These are phyloP conservation scores for Drosophila lini DNA, from an alignment of 1,140 invertebrate species.

Conservation along the genomic window DNA sequence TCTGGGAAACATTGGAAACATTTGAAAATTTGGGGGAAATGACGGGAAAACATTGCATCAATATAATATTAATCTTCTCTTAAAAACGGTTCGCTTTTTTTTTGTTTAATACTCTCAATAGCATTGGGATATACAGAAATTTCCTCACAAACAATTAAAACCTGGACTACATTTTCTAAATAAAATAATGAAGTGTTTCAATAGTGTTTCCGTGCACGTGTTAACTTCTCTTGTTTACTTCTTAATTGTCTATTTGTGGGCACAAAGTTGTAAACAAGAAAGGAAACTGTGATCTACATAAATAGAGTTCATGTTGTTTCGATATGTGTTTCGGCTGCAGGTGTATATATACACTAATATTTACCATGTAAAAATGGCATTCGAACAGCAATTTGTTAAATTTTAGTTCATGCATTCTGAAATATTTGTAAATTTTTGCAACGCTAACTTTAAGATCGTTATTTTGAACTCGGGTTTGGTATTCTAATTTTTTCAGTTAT, in stretches of 20 bases:
- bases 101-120: too few relatives aligned
- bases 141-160: constrained; percentile 13
- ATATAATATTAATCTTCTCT: neutral
- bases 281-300: constrained; percentile 15
- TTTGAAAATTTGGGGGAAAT: neutral
- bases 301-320: neutral
- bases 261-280: constrained; percentile 18
- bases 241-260: constrained; percentile 45
- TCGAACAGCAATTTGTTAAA: neutral
- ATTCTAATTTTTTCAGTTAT: too few relatives aligned
- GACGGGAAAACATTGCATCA: neutral
- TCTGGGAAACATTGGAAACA: neutral
- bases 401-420: neutral
- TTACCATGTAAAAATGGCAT: neutral
- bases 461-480: too few relatives aligned
- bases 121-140: neutral
- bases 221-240: constrained; percentile 40
- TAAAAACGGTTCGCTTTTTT: neutral
- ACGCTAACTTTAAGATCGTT: neutral
- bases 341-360: neutral
- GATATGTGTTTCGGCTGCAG: neutral
- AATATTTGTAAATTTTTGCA: neutral
- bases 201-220: constrained; percentile 40
- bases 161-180: constrained; percentile 17
- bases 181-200: constrained; percentile 36